phyloP scores from a whole-genome alignment of 1,140 invertebrate genomes.

The Grapholita molesta region DNA sequence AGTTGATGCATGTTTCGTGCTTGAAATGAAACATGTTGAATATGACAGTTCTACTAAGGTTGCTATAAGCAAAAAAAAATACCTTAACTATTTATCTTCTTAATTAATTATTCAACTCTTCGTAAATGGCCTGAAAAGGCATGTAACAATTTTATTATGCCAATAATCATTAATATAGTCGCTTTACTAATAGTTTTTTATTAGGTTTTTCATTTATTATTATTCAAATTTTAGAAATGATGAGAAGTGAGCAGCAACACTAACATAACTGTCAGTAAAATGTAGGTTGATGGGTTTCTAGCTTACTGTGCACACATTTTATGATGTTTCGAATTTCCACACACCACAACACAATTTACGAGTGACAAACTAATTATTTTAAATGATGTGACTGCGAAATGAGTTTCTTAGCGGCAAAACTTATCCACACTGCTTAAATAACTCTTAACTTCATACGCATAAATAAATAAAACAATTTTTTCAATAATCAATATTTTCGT shows the following conservation, averaged over 20 bases:
- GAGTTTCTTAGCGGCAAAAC: neutral
- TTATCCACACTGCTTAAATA: neutral
- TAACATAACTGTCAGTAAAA: neutral
- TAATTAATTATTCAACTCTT: no score
- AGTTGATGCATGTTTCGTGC: neutral
- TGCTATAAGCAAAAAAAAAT: neutral
- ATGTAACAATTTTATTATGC: no score
- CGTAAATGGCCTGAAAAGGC: no score
- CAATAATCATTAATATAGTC: no score
- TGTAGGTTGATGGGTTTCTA: conserved; percentile 1
- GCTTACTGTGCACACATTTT: conserved; percentile 5
- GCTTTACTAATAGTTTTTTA: no score
- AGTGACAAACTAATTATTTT: neutral
- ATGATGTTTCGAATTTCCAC: conserved; percentile 5
- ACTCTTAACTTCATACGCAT: neutral
- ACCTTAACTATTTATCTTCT: no score
- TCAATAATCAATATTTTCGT: conserved; percentile 15
- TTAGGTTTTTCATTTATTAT: neutral
- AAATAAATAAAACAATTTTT: conserved; percentile 5
- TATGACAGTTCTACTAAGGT: neutral
- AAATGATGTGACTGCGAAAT: neutral
- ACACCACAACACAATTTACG: neutral
- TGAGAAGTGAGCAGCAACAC: neutral
- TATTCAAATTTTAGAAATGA: no score
- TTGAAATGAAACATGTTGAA: neutral